phyloP scores from a whole-genome alignment of 2,113 vertebrate genomes.

The Laticauda colubrina region DNA sequence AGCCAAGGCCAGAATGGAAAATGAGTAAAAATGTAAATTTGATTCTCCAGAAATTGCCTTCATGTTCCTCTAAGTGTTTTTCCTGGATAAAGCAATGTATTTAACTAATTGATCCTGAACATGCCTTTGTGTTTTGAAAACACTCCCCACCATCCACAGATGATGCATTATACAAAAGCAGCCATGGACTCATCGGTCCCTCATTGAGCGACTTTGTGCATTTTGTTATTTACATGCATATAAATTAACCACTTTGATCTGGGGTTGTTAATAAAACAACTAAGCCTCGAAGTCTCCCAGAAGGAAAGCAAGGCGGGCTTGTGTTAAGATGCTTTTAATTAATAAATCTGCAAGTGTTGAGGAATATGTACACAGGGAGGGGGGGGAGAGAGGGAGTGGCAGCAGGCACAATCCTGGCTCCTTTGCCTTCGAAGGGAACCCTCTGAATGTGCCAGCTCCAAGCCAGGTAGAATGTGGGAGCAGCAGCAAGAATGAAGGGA shows the following conservation, averaged over 20 bases:
- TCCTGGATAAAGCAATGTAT: conserved; percentile 21
- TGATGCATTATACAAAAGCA: conserved; percentile 1
- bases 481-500: accelerated
- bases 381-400: not conserved
- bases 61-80: conserved; percentile 26
- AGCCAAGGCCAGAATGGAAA: not conserved
- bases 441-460: not conserved
- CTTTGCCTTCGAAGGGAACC: not conserved
- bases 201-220: conserved; percentile 26
- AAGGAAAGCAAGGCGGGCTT: not conserved
- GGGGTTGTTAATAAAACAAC: conserved; percentile 40
- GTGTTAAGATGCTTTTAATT: conserved; percentile 28
- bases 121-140: not conserved
- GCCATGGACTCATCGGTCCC: conserved; percentile 13
- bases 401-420: not conserved
- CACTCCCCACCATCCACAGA: not conserved
- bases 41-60: conserved; percentile 26
- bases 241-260: conserved; percentile 49
- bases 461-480: not conserved
- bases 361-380: not conserved
- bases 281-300: conserved; percentile 23
- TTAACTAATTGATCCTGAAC: conserved; percentile 14
- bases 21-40: conserved; percentile 26
- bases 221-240: conserved; percentile 47
- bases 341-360: conserved; percentile 25